Evolutionary conservation across 2,888 invertebrate species (phyloP).

Genomic region (Tachina grossa): DNA sequence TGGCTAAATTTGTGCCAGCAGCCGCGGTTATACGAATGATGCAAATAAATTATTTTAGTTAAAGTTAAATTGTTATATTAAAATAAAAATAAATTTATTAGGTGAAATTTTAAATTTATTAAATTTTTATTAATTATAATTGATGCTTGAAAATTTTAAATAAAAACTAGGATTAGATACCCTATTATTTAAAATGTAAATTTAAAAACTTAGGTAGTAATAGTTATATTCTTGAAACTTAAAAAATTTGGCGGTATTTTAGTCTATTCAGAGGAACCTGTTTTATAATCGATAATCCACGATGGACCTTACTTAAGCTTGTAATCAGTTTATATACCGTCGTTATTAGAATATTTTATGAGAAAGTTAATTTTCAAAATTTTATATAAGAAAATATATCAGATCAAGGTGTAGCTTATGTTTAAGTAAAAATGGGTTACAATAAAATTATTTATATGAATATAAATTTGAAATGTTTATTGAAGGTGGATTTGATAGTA

Average conservation of each 20-base stretch:
- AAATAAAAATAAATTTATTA: constrained; percentile 84
- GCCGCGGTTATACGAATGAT: constrained; percentile 76
- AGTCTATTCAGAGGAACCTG: constrained; percentile 88
- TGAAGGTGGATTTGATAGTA: constrained; percentile 86
- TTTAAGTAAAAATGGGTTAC: constrained; percentile 87
- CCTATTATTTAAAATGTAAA: constrained; percentile 85
- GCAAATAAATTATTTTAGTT: constrained; percentile 84
- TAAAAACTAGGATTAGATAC: constrained; percentile 88
- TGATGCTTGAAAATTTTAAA: constrained; percentile 4
- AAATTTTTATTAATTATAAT: background rate
- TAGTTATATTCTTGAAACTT: constrained; percentile 86
- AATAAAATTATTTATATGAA: constrained; percentile 84
- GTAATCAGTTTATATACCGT: constrained; percentile 83
- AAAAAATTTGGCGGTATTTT: constrained; percentile 81
- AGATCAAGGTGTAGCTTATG: constrained; percentile 88
- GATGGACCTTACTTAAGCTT: constrained; percentile 79
- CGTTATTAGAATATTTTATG: background rate
- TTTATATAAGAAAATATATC: background rate
- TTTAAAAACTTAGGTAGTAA: constrained; percentile 84
- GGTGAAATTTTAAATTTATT: constrained; percentile 75
- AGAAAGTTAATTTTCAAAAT: background rate
- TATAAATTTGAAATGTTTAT: constrained; percentile 83
- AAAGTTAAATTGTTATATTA: constrained; percentile 85
- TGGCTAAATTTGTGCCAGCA: constrained; percentile 86
- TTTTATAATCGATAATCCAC: constrained; percentile 87